Percentiles rank a stretch among this genome's conserved stretches.
Evolutionary conservation across 1,140 invertebrate genomes (phyloP).

Genomic region (Sipha flava): DNA sequence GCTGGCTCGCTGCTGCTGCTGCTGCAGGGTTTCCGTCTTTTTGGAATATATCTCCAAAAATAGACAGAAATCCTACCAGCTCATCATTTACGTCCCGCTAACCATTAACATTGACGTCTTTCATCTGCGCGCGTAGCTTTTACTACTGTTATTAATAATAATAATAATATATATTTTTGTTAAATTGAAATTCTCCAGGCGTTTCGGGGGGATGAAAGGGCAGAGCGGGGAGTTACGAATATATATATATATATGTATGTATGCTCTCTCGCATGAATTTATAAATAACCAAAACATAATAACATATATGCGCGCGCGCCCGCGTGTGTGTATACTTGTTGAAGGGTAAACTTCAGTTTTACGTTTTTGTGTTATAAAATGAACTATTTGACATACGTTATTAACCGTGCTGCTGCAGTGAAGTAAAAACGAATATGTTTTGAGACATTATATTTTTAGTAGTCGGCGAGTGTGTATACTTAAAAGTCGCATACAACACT

Average conservation of each 20-base stretch:
- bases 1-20: neutral
- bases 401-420: too few relatives aligned
- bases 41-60: slow-evolving; percentile 21
- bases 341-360: slow-evolving; percentile 10
- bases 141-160: slow-evolving; percentile 30
- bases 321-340: neutral
- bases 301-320: neutral
- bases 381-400: too few relatives aligned
- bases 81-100: slow-evolving; percentile 33
- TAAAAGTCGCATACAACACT: too few relatives aligned
- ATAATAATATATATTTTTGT: slow-evolving; percentile 9
- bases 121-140: slow-evolving; percentile 25
- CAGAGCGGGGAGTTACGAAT: neutral
- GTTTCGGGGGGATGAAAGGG: neutral
- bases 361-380: neutral
- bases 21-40: slow-evolving; percentile 23
- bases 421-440: too few relatives aligned
- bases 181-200: slow-evolving; percentile 13
- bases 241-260: neutral
- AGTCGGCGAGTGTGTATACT: too few relatives aligned
- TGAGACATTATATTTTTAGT: too few relatives aligned
- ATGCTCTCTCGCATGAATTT: neutral
- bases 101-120: slow-evolving; percentile 32
- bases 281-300: slow-evolving; percentile 6
- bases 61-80: slow-evolving; percentile 24